phyloP scores from a whole-genome alignment of 2,888 invertebrate genomes.

The Drosophila mimetica region DNA sequence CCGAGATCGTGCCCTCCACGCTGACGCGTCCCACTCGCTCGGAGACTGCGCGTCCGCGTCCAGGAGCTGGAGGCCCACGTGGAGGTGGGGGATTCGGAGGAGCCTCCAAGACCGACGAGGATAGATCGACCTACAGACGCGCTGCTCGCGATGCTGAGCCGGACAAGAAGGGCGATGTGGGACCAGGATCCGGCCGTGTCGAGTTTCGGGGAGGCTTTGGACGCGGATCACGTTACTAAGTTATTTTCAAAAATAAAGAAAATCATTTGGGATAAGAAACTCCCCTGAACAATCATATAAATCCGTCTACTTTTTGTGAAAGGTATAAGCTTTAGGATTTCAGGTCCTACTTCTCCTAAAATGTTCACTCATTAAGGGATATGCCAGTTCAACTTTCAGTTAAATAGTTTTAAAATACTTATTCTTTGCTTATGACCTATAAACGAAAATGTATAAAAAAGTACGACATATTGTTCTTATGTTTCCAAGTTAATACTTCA shows the following conservation, averaged over 20 bases:
- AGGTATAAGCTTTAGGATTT: no score
- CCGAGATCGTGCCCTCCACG: constrained; percentile 6
- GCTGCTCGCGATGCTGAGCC: background rate
- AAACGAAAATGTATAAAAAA: background rate
- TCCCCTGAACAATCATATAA: no score
- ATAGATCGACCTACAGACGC: background rate
- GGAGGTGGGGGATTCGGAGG: background rate
- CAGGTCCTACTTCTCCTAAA: no score
- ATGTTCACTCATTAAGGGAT: no score
- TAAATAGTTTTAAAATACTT: no score
- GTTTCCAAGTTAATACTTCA: background rate
- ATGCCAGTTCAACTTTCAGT: no score
- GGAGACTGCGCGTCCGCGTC: background rate
- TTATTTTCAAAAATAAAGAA: background rate
- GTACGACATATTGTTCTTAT: background rate
- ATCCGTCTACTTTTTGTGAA: no score
- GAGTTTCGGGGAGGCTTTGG: constrained; percentile 5
- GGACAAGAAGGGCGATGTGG: constrained; percentile 5
- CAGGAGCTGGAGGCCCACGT: background rate
- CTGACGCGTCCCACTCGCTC: background rate
- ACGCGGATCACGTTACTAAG: background rate
- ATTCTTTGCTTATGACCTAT: no score
- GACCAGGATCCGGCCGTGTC: background rate
- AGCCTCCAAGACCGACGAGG: background rate
- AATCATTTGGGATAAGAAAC: background rate